Percentiles rank a stretch among this genome's conserved stretches.
phyloP scores from a whole-genome alignment of 2,888 invertebrate genomes.

The Erannis defoliaria region DNA sequence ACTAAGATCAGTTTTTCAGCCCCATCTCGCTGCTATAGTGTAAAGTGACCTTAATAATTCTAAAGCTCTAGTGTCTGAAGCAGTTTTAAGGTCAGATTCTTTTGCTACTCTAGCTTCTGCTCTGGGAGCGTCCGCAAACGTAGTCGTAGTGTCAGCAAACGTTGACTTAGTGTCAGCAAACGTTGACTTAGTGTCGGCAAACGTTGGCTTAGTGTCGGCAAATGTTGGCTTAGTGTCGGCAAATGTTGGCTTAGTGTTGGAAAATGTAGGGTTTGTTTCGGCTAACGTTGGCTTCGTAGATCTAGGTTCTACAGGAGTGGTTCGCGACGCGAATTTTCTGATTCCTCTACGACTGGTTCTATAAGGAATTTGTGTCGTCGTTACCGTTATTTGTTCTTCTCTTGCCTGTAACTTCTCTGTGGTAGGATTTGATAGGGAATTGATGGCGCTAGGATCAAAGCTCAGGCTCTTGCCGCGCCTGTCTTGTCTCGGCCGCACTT shows the following conservation, averaged over 20 bases:
- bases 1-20: slow-evolving; percentile 65
- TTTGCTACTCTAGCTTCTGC: slow-evolving; percentile 74
- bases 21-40: slow-evolving; percentile 94
- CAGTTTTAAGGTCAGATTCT: slow-evolving; percentile 69
- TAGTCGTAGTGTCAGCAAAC: slow-evolving; percentile 34
- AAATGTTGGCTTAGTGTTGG: slow-evolving; percentile 50
- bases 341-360: slow-evolving; percentile 72
- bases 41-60: slow-evolving; percentile 94
- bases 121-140: slow-evolving; percentile 63
- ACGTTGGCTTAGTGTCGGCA: slow-evolving; percentile 49
- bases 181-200: slow-evolving; percentile 59
- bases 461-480: slow-evolving; percentile 70
- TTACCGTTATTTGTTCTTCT: slow-evolving; percentile 60
- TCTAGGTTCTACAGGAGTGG: slow-evolving; percentile 60
- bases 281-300: slow-evolving; percentile 30
- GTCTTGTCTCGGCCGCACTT: slow-evolving; percentile 58
- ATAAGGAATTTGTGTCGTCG: slow-evolving; percentile 64
- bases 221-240: slow-evolving; percentile 50
- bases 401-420: slow-evolving; percentile 54
- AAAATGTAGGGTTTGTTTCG: neutral
- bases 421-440: slow-evolving; percentile 74
- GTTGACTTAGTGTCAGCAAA: slow-evolving; percentile 45
- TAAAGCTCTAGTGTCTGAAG: slow-evolving; percentile 92
- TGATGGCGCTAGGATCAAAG: slow-evolving; percentile 72
- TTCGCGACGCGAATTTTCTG: slow-evolving; percentile 67